phyloP scores from a whole-genome alignment of 2,888 invertebrate species.

The Hipparchia sbordonii region DNA sequence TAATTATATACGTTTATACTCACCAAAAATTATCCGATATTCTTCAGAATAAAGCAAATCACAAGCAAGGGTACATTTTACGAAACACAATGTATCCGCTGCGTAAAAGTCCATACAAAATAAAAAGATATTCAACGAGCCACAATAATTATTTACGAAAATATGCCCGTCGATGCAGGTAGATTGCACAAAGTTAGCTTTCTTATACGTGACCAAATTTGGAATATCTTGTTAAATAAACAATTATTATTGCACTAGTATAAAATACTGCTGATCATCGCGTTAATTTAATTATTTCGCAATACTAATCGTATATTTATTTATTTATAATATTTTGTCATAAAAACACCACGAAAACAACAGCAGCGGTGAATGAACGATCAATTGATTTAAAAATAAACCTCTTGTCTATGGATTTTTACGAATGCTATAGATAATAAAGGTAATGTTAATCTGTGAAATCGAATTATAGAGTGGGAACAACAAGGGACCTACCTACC shows the following conservation, averaged over 20 bases:
- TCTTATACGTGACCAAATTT: constrained; percentile 56
- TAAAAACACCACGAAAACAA: constrained; percentile 80
- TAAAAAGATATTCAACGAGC: constrained; percentile 57
- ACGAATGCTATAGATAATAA: constrained; percentile 56
- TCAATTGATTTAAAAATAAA: constrained; percentile 73
- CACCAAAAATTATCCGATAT: constrained; percentile 66
- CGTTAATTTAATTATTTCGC: constrained; percentile 63
- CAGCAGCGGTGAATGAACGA: constrained; percentile 83
- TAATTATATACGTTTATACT: constrained; percentile 63
- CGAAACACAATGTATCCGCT: constrained; percentile 62
- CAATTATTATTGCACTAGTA: constrained; percentile 70
- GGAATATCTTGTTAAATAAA: constrained; percentile 55
- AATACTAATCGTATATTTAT: constrained; percentile 70
- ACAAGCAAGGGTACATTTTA: constrained; percentile 59
- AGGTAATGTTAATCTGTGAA: background rate
- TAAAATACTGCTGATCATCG: constrained; percentile 63
- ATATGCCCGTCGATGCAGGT: constrained; percentile 76
- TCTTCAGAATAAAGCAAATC: constrained; percentile 55
- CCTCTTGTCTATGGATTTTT: constrained; percentile 60
- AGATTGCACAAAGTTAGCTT: constrained; percentile 75
- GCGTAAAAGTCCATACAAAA: constrained; percentile 62
- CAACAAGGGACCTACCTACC: too few relatives aligned
- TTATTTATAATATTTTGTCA: constrained; percentile 63
- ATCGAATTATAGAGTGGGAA: background rate
- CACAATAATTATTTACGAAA: constrained; percentile 73